Conservation (phyloP, 2,888 invertebrate genomes). For the Ectemnius cavifrons region DNA sequence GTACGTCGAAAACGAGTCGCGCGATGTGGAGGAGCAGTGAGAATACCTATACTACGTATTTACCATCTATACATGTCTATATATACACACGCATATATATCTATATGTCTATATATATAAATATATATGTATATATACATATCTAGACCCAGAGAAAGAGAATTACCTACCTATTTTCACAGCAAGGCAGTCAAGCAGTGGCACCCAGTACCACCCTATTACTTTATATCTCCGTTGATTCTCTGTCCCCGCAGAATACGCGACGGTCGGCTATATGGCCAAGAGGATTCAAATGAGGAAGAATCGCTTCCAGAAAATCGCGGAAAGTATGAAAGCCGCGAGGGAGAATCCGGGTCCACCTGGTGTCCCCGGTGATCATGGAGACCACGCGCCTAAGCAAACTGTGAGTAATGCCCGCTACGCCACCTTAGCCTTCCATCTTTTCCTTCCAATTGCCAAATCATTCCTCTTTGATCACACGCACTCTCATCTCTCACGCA, state of each 20-base stretch:
- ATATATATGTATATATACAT: too few relatives aligned
- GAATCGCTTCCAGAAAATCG: constrained; percentile 95
- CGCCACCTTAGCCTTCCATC: constrained; percentile 44
- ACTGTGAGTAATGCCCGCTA: constrained; percentile 82
- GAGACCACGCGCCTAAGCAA: constrained; percentile 88
- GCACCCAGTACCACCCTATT: constrained; percentile 5
- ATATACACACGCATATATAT: too few relatives aligned
- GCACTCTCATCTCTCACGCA: constrained; percentile 19
- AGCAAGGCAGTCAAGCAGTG: constrained; percentile 12
- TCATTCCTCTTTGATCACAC: neutral
- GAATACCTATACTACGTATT: too few relatives aligned
- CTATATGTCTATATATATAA: too few relatives aligned
- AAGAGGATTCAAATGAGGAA: constrained; percentile 98
- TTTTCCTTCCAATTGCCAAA: constrained; percentile 1
- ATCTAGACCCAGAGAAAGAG: too few relatives aligned
- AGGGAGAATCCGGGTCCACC: constrained; percentile 82
- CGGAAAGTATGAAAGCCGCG: constrained; percentile 93
- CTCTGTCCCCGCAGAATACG: constrained; percentile 87
- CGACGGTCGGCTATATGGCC: constrained; percentile 98
- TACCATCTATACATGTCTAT: too few relatives aligned
- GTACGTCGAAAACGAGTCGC: neutral
- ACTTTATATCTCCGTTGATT: constrained; percentile 39
- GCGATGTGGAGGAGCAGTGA: neutral
- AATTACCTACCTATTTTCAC: constrained; percentile 16
- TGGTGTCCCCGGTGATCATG: constrained; percentile 83